Conservation (phyloP, 2,113 vertebrate species). For the Ameiurus melas region DNA sequence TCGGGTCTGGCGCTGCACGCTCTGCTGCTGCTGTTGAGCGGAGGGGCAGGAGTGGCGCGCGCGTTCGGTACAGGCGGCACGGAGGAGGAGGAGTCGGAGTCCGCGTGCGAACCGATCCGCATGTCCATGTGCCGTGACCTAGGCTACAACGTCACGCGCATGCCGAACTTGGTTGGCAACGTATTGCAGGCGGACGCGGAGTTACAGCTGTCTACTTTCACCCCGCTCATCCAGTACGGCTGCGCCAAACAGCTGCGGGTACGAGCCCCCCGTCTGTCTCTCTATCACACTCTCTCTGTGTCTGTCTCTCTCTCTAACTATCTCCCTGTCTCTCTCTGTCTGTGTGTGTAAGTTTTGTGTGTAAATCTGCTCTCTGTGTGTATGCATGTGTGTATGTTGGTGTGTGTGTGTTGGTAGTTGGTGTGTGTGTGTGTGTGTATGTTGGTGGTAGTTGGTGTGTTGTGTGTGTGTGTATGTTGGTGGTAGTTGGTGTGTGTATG, state of each 20-base stretch:
- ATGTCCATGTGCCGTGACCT: constrained; percentile 98
- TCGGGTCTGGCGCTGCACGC: constrained; percentile 56
- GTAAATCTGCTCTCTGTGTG: background rate
- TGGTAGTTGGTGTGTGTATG: no score
- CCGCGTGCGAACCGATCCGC: constrained; percentile 89
- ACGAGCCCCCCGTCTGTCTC: background rate
- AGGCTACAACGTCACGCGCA: constrained; percentile 97
- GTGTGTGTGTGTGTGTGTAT: background rate
- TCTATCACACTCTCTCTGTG: background rate
- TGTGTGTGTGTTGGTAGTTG: background rate
- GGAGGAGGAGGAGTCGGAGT: constrained; percentile 76
- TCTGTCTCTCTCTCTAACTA: background rate
- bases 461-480: background rate
- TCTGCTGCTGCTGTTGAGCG: constrained; percentile 60
- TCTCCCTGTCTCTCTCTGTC: background rate
- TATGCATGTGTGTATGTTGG: background rate
- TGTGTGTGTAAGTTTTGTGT: background rate
- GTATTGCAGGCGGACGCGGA: constrained; percentile 96
- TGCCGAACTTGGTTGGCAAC: constrained; percentile 97
- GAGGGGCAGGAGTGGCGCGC: constrained; percentile 52
- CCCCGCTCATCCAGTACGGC: constrained; percentile 96
- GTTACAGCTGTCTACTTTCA: constrained; percentile 95
- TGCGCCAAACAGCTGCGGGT: constrained; percentile 98
- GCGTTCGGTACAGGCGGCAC: constrained; percentile 77
- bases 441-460: background rate